phyloP scores from a whole-genome alignment of 2,797 vertebrate genomes.

The Characodon lateralis region DNA sequence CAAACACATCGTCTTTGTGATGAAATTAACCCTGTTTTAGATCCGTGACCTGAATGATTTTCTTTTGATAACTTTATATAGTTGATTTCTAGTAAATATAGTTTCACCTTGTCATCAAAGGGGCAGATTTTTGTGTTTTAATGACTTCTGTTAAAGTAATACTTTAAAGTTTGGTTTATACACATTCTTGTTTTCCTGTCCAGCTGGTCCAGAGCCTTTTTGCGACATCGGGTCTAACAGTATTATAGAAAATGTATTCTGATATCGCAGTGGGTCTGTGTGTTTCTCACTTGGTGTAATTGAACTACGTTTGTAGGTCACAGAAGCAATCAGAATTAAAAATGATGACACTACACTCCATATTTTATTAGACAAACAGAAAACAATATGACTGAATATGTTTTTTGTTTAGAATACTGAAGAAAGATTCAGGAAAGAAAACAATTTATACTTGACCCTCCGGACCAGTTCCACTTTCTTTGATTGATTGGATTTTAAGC shows the following conservation, averaged over 20 bases:
- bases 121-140: not conserved
- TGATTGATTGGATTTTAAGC: conserved; percentile 12
- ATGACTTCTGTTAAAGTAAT: not conserved
- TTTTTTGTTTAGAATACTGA: conserved; percentile 20
- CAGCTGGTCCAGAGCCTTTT: not conserved
- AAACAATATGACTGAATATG: conserved; percentile 27
- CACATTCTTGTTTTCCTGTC: not conserved
- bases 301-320: conserved; percentile 68
- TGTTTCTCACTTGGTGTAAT: conserved; percentile 37
- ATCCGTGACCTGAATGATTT: conserved; percentile 33
- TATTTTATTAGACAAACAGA: conserved; percentile 30
- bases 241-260: not conserved
- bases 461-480: not conserved
- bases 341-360: conserved; percentile 36
- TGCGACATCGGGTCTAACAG: not conserved
- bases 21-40: conserved; percentile 41
- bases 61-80: conserved; percentile 32
- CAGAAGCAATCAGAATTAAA: conserved; percentile 50
- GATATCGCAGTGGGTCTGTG: conserved; percentile 16
- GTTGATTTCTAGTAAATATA: conserved; percentile 23
- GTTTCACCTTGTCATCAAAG: conserved; percentile 6
- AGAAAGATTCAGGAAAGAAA: not conserved
- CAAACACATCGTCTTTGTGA: conserved; percentile 36
- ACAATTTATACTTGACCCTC: not conserved
- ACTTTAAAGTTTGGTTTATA: not conserved